phyloP scores from a whole-genome alignment of 2,888 invertebrate species.

The Pammene aurita region DNA sequence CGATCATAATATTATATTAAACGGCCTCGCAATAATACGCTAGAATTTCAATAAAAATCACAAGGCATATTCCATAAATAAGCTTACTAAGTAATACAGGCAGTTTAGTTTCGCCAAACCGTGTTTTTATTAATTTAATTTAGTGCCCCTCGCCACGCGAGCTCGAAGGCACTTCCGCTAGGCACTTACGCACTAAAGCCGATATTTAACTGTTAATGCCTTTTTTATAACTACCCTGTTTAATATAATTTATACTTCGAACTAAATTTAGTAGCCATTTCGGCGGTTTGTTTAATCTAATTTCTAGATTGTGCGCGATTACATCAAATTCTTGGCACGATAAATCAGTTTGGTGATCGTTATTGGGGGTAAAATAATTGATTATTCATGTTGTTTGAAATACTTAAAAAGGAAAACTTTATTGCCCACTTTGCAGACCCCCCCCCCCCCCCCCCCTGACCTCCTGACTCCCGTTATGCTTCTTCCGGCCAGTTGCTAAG shows the following conservation, averaged over 20 bases:
- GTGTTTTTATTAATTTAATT: constrained; percentile 41
- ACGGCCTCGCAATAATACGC: neutral
- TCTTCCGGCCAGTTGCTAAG: too few species aligned
- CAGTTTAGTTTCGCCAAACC: constrained; percentile 25
- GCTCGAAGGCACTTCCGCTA: constrained; percentile 14
- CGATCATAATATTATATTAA: too few species aligned
- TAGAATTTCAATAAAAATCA: constrained; percentile 18
- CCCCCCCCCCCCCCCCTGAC: too few species aligned
- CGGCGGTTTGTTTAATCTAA: constrained; percentile 8
- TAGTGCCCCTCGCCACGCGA: constrained; percentile 38
- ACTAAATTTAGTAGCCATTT: neutral
- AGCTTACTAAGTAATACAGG: constrained; percentile 26
- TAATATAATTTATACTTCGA: constrained; percentile 22
- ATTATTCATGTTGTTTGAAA: neutral
- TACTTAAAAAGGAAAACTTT: neutral
- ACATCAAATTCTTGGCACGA: neutral
- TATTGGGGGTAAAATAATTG: neutral
- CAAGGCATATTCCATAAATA: constrained; percentile 27
- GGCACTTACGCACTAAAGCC: constrained; percentile 32
- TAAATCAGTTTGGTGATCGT: neutral
- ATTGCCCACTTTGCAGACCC: too few species aligned
- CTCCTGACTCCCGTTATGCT: too few species aligned
- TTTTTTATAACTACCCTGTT: constrained; percentile 27
- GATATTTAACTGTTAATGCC: constrained; percentile 28
- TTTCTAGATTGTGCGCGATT: neutral